These are phyloP conservation scores for Enteromius trimaculatus DNA, from an alignment of 2,797 vertebrate species.

Conservation along the genomic window DNA sequence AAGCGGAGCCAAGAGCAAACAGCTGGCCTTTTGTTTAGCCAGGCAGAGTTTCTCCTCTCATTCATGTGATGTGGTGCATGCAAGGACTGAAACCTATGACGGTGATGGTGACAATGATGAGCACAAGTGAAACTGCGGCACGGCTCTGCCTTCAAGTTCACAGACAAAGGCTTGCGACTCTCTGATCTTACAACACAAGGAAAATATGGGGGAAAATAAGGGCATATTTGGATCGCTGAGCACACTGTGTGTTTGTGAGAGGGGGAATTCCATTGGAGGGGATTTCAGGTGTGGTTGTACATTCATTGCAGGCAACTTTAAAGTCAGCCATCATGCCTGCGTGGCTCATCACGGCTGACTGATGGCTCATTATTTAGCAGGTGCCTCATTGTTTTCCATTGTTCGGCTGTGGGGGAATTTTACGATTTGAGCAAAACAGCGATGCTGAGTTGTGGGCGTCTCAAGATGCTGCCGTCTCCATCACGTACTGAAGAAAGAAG, in stretches of 20 bases:
- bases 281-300: slow-evolving; percentile 74
- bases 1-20: slow-evolving; percentile 73
- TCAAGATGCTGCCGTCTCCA: slow-evolving; percentile 53
- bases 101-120: slow-evolving; percentile 53
- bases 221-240: slow-evolving; percentile 47
- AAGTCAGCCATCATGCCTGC: slow-evolving; percentile 72
- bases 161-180: slow-evolving; percentile 49
- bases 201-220: slow-evolving; percentile 54
- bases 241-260: slow-evolving; percentile 51
- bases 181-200: slow-evolving; percentile 52
- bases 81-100: slow-evolving; percentile 65
- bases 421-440: slow-evolving; percentile 51
- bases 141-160: slow-evolving; percentile 54
- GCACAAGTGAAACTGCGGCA: slow-evolving; percentile 61
- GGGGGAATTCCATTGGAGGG: slow-evolving; percentile 75
- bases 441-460: slow-evolving; percentile 42
- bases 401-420: slow-evolving; percentile 51
- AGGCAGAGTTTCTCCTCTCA: slow-evolving; percentile 72
- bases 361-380: slow-evolving; percentile 55
- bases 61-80: slow-evolving; percentile 67
- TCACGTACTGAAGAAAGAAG: slow-evolving; percentile 43
- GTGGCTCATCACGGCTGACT: slow-evolving; percentile 61
- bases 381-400: slow-evolving; percentile 57
- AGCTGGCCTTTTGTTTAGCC: slow-evolving; percentile 76
- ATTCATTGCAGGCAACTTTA: slow-evolving; percentile 78